A percentile compares a stretch with the other conserved stretches of the same genome.
Evolutionary conservation across 2,888 invertebrate species (phyloP).

Genomic region (Tenthredo distinguenda): DNA sequence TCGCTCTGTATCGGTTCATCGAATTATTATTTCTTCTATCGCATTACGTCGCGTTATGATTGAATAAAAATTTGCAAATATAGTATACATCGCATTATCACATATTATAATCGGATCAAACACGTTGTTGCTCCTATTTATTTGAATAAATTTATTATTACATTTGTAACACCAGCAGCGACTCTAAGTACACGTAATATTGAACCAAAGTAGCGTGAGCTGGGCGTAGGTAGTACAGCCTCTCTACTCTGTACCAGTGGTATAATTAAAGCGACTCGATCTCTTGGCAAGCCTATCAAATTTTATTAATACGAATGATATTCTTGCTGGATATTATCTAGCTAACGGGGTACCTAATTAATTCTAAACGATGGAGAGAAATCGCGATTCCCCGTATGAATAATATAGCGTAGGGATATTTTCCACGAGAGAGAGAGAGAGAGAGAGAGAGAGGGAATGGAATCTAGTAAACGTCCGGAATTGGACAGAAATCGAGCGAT

Average conservation of each 20-base stretch:
- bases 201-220: background rate
- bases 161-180: too few relatives aligned
- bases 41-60: background rate
- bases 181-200: background rate
- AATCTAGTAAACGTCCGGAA: slow-evolving; percentile 67
- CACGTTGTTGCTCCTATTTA: background rate
- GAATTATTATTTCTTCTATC: too few relatives aligned
- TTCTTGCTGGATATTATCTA: background rate
- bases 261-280: background rate
- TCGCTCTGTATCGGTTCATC: too few relatives aligned
- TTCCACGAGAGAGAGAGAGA: too few relatives aligned
- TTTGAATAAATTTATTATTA: too few relatives aligned
- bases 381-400: background rate
- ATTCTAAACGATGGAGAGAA: background rate
- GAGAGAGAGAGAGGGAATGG: slow-evolving; percentile 63
- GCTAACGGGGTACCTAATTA: too few relatives aligned
- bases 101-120: background rate
- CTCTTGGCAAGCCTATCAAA: slow-evolving; percentile 4
- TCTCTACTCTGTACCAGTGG: background rate
- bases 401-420: too few relatives aligned
- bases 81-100: background rate
- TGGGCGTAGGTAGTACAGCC: too few relatives aligned
- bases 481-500: slow-evolving; percentile 56
- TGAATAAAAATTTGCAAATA: slow-evolving; percentile 7
- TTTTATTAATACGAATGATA: background rate